Conservation (phyloP, 2,113 vertebrate genomes). For the Zapornia atra region DNA sequence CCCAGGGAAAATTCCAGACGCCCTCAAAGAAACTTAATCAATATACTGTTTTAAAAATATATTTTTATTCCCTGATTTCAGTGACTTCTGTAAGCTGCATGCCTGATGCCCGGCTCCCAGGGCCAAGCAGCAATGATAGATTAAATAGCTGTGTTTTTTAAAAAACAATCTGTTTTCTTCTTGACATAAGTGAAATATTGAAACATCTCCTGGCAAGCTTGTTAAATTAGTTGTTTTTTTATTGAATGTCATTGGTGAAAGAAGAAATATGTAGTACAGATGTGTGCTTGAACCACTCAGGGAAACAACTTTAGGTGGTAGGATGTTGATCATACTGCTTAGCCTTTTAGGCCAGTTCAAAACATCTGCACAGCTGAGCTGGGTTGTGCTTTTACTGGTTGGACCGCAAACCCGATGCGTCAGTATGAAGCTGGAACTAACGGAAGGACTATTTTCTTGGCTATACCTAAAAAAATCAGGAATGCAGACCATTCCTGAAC, state of each 20-base stretch:
- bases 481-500: not conserved
- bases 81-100: not conserved
- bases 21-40: not conserved
- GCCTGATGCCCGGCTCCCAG: not conserved
- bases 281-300: not conserved
- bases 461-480: not conserved
- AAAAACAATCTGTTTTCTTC: slow-evolving; percentile 15
- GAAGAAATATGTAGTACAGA: not conserved
- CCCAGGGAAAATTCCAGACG: not conserved
- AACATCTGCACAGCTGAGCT: not conserved
- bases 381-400: not conserved
- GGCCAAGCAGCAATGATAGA: not conserved
- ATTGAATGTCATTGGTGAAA: not conserved
- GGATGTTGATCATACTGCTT: not conserved
- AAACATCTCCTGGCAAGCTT: not conserved
- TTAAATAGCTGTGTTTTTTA: not conserved
- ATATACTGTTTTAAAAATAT: not conserved
- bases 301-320: not conserved
- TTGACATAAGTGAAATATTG: not conserved
- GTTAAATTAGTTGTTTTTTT: slow-evolving; percentile 1
- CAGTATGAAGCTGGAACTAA: not conserved
- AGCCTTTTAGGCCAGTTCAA: not conserved
- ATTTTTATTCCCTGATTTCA: slow-evolving; percentile 37
- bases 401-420: not conserved
- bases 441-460: not conserved